A percentile compares a stretch with the other conserved stretches of the same genome.
phyloP scores from a whole-genome alignment of 2,113 vertebrate genomes.

The Ivindomyrus marchei region DNA sequence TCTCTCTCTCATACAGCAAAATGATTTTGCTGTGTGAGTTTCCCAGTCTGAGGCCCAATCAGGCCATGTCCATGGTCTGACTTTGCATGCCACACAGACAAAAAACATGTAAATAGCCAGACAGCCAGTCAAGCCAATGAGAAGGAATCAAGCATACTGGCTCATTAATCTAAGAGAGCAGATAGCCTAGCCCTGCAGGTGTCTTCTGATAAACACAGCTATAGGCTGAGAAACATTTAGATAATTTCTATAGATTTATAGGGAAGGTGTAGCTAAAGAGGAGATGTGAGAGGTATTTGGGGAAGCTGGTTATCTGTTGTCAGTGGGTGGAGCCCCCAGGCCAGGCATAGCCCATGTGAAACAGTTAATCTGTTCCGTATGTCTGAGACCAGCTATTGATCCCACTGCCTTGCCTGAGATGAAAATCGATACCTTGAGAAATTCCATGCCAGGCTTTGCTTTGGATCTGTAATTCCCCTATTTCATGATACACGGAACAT shows the following conservation, averaged over 20 bases:
- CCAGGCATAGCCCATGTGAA: constrained; percentile 20
- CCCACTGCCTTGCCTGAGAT: constrained; percentile 46
- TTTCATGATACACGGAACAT: constrained; percentile 50
- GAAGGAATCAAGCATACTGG: neutral
- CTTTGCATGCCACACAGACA: neutral
- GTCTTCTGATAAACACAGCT: neutral
- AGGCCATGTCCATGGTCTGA: neutral
- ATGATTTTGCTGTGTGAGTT: neutral
- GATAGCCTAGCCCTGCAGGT: neutral
- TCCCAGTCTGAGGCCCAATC: neutral
- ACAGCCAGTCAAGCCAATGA: neutral
- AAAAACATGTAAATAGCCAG: neutral
- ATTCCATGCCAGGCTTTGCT: constrained; percentile 49
- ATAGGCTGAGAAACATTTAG: neutral
- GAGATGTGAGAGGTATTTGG: neutral
- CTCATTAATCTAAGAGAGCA: neutral
- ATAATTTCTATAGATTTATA: constrained; percentile 1
- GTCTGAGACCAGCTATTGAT: constrained; percentile 62
- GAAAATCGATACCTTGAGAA: constrained; percentile 63
- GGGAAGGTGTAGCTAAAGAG: neutral
- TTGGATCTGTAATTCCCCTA: constrained; percentile 51
- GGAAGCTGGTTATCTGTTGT: constrained; percentile 18
- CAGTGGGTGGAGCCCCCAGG: constrained; percentile 14
- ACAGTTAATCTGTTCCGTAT: constrained; percentile 42
- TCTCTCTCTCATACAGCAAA: neutral